Conservation (phyloP, 1,140 invertebrate species). For the Macrosteles quadrilineatus region DNA sequence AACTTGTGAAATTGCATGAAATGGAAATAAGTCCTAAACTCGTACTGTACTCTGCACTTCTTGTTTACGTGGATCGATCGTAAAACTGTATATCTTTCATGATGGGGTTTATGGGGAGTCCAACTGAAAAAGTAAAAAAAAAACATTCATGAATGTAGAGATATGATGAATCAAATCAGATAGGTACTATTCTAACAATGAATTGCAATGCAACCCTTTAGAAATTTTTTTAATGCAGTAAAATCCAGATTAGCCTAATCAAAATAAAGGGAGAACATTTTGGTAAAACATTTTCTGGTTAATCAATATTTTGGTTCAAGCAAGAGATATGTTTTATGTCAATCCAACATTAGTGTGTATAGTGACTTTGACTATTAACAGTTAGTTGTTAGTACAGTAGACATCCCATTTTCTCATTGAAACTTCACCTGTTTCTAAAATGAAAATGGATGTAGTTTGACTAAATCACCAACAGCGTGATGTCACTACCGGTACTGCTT, state of each 20-base stretch:
- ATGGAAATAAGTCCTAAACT: conserved; percentile 89
- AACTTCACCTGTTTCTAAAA: too few relatives aligned
- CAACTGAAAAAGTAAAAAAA: conserved; percentile 58
- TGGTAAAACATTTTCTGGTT: background rate
- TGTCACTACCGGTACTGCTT: too few relatives aligned
- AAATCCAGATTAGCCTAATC: background rate
- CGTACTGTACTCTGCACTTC: conserved; percentile 95
- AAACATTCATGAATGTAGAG: background rate
- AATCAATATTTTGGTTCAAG: too few relatives aligned
- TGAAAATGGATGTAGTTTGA: too few relatives aligned
- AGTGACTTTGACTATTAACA: too few relatives aligned
- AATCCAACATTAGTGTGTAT: too few relatives aligned
- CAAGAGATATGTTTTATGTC: too few relatives aligned
- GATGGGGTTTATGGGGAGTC: conserved; percentile 67
- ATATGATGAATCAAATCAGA: background rate
- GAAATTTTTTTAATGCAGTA: background rate
- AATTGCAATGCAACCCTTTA: too few relatives aligned
- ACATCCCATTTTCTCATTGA: too few relatives aligned
- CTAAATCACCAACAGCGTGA: too few relatives aligned
- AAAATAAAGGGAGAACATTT: background rate
- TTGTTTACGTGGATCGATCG: conserved; percentile 91
- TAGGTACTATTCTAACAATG: background rate
- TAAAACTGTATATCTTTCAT: conserved; percentile 77
- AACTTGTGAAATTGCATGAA: conserved; percentile 80
- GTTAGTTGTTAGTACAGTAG: too few relatives aligned